Base-by-base conservation (phyloP, 1,140 invertebrate genomes). In the Calephelis virginiensis region DNA sequence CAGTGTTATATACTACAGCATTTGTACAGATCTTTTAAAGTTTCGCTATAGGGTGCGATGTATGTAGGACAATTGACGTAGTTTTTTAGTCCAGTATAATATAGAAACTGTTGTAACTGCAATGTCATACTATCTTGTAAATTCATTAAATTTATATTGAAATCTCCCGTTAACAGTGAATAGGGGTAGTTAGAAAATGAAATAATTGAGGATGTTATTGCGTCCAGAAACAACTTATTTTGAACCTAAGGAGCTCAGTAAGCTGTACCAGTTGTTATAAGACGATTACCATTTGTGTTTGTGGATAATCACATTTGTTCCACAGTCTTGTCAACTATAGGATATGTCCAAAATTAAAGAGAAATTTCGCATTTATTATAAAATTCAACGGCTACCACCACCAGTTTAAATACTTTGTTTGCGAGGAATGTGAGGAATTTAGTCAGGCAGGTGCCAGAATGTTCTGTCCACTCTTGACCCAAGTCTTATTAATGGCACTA, bases 11-110 rank as follows among this genome's bases (percentile, higher is more conserved):
- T 8, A 63, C 61, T 14, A 45, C 43, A 2, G 61, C 61, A 28
- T 63, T 43, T 37, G 61, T 63, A 12, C 61, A 63, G 61, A 48
- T 63, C 45, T 47, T 47, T 47, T 47, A 63, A 28, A 13, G 40
- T 47, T 63, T 47, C 11, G 48, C 61, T 63, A 8, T 63, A 13
- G 12, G 61, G 14, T 28, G 61, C 48, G 17, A 63, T 17, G 17
- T 63, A 45, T 46, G 61, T 63, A 17, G 61, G 61, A 7, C 45
- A 63, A 8, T 12, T 17, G 5, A 63, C 61, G 9, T 63, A 14
- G 17, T 63, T 63, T 63, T 48, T 63, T 48, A 63, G 17, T 14
- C 61, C 61, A 9, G 17, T 46, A n/a, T 63, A 63, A 48, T 63
- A 14, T 9, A 63, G 13, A 63, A 63, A 63, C 47, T 63, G 45